Base-by-base conservation (phyloP, 2,888 invertebrate genomes). In the Sphaerophoria rueppellii region DNA sequence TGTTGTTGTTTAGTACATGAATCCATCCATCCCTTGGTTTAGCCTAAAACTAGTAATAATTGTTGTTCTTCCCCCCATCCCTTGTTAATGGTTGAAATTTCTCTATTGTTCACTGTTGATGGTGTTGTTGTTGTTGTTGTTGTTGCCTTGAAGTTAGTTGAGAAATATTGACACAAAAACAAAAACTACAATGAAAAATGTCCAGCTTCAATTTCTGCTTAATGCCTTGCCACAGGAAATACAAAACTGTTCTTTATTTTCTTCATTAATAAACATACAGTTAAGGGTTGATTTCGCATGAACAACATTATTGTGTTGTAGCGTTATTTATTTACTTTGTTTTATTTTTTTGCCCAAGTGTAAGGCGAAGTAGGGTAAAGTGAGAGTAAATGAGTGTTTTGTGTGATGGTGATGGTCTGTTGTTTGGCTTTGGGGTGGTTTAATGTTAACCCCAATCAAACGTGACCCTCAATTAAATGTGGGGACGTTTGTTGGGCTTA, bases 171-270 rank as follows among this genome's bases (percentile, higher is more conserved):
- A 74, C 70, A 65, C 54, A 24, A 24, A 24, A 24, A 24, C 24
- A 50, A 37, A 35, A 61, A 67, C 57, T 55, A 54, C 37, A 54
- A 69, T 72, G 61, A 81, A 73, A 69, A 85, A 81, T 85, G 63
- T 61, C 61, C 73, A 73, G 70, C 40, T 60, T 77, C 76, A 85
- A 24, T 24, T 24, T 24, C 24, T 24, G 24, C 24, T 24, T 24
- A 24, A 24, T 24, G 24, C 24, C 24, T 24, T 81, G 81, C 77
- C 73, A 77, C 72, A 76, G 76, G 73, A 81, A 85, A 73, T 81
- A 81, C 85, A 73, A 81, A 81, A 67, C 54, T 77, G 85, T 85
- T 61, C 70, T 85, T 81, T 73, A 81, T 81, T 85, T 85, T 72
- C 80, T 77, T 81, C 76, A 81, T 85, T 81, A 73, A 85, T 85